Conservation (phyloP, 2,113 vertebrate species). For the Plectropomus leopardus region DNA sequence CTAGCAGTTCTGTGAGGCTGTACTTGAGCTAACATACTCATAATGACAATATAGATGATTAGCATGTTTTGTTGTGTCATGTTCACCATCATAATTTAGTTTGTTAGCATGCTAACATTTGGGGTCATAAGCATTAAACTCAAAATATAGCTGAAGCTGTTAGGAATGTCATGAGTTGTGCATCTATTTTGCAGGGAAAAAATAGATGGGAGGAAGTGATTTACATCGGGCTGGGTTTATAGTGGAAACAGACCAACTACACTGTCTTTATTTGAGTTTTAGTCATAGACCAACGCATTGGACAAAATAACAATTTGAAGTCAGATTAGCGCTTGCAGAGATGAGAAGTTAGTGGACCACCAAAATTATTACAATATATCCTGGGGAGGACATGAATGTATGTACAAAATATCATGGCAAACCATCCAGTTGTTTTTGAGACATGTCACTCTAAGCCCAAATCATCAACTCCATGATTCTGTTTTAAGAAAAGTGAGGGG, state of each 20-base stretch:
- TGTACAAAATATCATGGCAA: too few species aligned
- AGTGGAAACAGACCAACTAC: too few species aligned
- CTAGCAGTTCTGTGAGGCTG: not conserved
- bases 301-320: not conserved
- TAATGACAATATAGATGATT: not conserved
- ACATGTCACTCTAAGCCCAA: too few species aligned
- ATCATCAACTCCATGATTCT: too few species aligned
- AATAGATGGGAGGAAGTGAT: too few species aligned
- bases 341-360: not conserved
- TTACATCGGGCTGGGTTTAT: too few species aligned
- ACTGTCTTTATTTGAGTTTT: too few species aligned
- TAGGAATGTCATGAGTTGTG: not conserved
- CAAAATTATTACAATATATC: too few species aligned
- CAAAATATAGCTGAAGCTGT: not conserved
- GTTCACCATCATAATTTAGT: not conserved
- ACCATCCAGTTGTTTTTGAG: too few species aligned
- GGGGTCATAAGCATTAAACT: not conserved
- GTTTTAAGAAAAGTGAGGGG: too few species aligned
- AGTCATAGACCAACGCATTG: not conserved
- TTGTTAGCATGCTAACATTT: not conserved
- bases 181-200: too few species aligned
- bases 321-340: not conserved
- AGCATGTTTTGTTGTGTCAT: not conserved
- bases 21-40: not conserved
- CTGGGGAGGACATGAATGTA: too few species aligned